Evolutionary conservation across 2,113 vertebrate species (phyloP), one percentile per base, ranked within the genome.

Genomic region (Pelvicachromis taeniatus): DNA sequence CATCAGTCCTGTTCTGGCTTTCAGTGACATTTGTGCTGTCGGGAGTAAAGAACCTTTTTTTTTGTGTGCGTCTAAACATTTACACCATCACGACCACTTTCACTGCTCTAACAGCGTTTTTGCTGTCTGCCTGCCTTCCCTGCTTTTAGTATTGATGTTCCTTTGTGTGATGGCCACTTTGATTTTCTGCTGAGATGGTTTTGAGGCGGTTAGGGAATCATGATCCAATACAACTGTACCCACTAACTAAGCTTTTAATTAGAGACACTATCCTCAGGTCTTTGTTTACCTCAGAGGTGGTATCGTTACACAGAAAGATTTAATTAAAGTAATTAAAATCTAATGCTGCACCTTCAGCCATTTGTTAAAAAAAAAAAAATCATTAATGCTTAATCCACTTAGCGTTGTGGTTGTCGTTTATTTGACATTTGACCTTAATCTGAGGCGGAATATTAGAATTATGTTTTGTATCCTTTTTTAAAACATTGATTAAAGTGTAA

Each of bases 171-270:
- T 86, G 88, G 82, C 59, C 78, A 52, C 45, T 59, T 65, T 81
- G 85, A 87, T 88, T 91, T 91, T 80, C 86, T 87, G 58, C 77
- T 84, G 78, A 17, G 12, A 5, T 88, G 81, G 5, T 86, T 80
- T 78, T 86, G 80, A 19, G 14, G 7, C 86, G 80, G 83, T 86
- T 81, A 73, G 40, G 21, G 48, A 35, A 4, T 12, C 58, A n/a
- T 11, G 0, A 61, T n/a, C 58, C 31, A 12, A 61, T 11, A 63
- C 31, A 63, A 4, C 59, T 63, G 68, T 88, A 77, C n/a, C 14
- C 80, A 13, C 26, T 78, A 87, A 81, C 83, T 75, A 90, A 91
- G 83, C 78, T 63, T 83, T 85, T 91, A 88, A 91, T 95, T 88
- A 91, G 4, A 33, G 58, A 61, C 58, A 61, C 58, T 2, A 85